A percentile compares a stretch with the other conserved stretches of the same genome.
phyloP scores from a whole-genome alignment of 2,888 invertebrate species.

The Pomacea canaliculata region DNA sequence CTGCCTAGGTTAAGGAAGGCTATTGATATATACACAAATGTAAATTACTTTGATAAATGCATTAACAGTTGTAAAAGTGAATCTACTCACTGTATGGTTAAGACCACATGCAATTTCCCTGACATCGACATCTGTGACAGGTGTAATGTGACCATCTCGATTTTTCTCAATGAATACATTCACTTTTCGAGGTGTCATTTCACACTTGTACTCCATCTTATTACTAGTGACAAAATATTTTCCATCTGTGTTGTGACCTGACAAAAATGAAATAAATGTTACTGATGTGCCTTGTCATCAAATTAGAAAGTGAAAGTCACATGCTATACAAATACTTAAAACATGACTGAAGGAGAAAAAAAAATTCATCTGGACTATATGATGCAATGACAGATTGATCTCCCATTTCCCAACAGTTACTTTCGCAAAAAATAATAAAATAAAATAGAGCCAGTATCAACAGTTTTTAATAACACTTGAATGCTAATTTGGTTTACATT shows the following conservation, averaged over 20 bases:
- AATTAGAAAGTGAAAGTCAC: too few species aligned
- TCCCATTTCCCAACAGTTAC: too few species aligned
- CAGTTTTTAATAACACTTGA: too few species aligned
- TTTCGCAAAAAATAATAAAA: too few species aligned
- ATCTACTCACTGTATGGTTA: slow-evolving; percentile 83
- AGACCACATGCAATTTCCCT: slow-evolving; percentile 91
- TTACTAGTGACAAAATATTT: slow-evolving; percentile 92
- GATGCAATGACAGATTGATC: not conserved
- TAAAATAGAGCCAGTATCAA: too few species aligned
- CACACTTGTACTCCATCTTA: slow-evolving; percentile 88
- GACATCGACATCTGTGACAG: slow-evolving; percentile 85
- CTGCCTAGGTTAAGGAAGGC: too few species aligned
- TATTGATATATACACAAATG: too few species aligned
- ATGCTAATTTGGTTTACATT: too few species aligned
- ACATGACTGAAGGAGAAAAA: too few species aligned
- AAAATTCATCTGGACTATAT: not conserved
- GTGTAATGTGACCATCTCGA: slow-evolving; percentile 85
- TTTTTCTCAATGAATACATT: slow-evolving; percentile 87
- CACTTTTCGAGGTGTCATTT: slow-evolving; percentile 86
- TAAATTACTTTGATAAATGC: too few species aligned
- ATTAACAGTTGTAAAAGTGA: too few species aligned
- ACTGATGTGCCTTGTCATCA: too few species aligned
- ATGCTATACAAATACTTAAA: not conserved
- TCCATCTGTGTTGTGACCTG: slow-evolving; percentile 93
- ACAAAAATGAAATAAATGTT: slow-evolving; percentile 19